These are phyloP conservation scores for Drosophila simulans DNA, from an alignment of 1,140 invertebrate species.

Conservation along the genomic window DNA sequence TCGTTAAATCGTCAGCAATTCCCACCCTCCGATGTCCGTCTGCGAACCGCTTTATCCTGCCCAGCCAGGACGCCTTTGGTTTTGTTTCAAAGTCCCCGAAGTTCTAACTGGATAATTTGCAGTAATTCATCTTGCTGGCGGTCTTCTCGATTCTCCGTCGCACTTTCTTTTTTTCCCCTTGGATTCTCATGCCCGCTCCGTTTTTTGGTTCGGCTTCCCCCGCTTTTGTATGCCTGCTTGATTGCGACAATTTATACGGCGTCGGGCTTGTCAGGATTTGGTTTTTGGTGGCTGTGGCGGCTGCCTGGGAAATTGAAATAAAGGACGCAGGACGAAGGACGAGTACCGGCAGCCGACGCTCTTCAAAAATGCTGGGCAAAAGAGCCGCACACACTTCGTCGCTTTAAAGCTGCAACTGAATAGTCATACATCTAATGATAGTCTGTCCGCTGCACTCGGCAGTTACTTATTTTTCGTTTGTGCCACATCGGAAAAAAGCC, in stretches of 20 bases:
- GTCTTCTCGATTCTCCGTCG: conserved; percentile 39
- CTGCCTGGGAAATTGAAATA: conserved; percentile 50
- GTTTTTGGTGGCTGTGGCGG: conserved; percentile 52
- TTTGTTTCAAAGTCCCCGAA: conserved; percentile 58
- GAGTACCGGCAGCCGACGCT: conserved; percentile 26
- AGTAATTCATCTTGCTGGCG: conserved; percentile 77
- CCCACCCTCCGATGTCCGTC: conserved; percentile 10
- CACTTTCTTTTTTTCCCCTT: conserved; percentile 36
- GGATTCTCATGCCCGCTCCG: conserved; percentile 2
- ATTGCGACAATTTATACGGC: conserved; percentile 77
- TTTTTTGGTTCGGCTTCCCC: conserved; percentile 16
- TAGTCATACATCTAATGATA: conserved; percentile 60
- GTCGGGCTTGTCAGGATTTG: conserved; percentile 63
- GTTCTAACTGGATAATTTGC: conserved; percentile 78
- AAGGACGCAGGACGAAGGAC: conserved; percentile 5
- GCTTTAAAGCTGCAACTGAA: conserved; percentile 50
- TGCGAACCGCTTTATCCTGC: conserved; percentile 34
- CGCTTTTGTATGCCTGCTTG: conserved; percentile 57
- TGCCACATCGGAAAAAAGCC: conserved; percentile 23
- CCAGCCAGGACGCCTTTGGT: conserved; percentile 33
- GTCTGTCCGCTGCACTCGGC: conserved; percentile 58
- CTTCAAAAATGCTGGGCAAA: conserved; percentile 27
- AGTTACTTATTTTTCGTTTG: conserved; percentile 70
- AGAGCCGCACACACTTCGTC: background rate
- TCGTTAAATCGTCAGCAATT: conserved; percentile 51